Evolutionary conservation across 2,113 vertebrate species (phyloP), one percentile per base, ranked within the genome.

Genomic region (Xiphophorus maculatus): DNA sequence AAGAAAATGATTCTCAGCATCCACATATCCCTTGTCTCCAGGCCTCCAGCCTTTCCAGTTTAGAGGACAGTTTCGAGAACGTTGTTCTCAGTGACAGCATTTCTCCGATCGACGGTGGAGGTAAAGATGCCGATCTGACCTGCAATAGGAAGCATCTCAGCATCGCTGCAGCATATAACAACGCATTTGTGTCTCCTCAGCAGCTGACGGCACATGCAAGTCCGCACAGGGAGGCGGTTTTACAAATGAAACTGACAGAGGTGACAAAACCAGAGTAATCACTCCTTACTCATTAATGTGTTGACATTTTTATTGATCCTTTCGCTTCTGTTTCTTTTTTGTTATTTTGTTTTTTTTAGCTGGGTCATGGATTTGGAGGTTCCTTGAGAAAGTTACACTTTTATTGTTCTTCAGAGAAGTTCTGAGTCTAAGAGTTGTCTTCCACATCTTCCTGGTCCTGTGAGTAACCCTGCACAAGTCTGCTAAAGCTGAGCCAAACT

Each of bases 371-470:
- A 76, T 92, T 5, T 48, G 61, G 75, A 82, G 1, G 0, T 17
- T 81, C 17, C 40, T 35, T n/a, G 65, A 65, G 76, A 86, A 5
- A 35, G 64, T 83, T 0, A 5, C 27, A 0, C 12, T 13, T 0
- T 40, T 70, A 8, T 71, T 83, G 33, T 61, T 72, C 27, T 32
- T 70, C 69, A 54, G 65, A 22, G 81, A 76, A 15, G 63, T 75
- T 0, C 86, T 32, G 35, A 66, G 78, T 66, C 12, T 94, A 63
- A 77, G 91, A 33, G 1, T 48, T 2, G 1, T 96, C 76, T 84
- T 96, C 80, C 65, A 88, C 76, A 54, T 95, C 83, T 96, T 93
- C 71, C 27, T 96, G 28, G 40, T 95, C 6, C 75, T 97, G 96
- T 97, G 87, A 96, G 96, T 95, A 37, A 32, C 14, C 0, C 3